Evolutionary conservation across 2,888 invertebrate genomes (phyloP).

Genomic region (Mythimna ferrago): DNA sequence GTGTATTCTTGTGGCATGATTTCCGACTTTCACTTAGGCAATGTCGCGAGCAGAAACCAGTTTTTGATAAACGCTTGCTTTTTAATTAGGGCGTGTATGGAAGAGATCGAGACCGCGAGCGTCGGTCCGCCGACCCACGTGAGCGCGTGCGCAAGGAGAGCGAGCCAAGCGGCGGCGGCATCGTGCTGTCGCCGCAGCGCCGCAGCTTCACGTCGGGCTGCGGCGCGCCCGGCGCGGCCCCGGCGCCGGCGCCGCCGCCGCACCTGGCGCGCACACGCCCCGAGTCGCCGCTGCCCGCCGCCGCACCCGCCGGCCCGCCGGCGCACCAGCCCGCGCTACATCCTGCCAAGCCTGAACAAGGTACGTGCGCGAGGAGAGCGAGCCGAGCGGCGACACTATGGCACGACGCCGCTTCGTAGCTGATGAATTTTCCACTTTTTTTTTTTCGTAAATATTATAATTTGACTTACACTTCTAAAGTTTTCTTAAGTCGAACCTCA

Average conservation of each 20-base stretch:
- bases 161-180: conserved; percentile 91
- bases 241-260: conserved; percentile 74
- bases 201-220: conserved; percentile 97
- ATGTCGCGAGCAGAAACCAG: neutral
- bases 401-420: no score
- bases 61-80: neutral
- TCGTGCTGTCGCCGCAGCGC: conserved; percentile 96
- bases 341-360: conserved; percentile 77
- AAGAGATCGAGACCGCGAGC: conserved; percentile 79
- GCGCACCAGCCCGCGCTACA: conserved; percentile 60
- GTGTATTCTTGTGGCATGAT: no score
- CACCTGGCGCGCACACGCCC: conserved; percentile 90
- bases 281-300: conserved; percentile 79
- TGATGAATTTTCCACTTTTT: no score
- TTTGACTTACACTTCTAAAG: no score
- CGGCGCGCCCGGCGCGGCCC: conserved; percentile 92
- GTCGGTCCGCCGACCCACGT: conserved; percentile 92
- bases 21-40: neutral
- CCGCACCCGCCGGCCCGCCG: conserved; percentile 67
- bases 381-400: no score
- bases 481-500: neutral
- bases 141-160: conserved; percentile 95
- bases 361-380: conserved; percentile 52
- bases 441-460: no score
- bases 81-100: conserved; percentile 78